Evolutionary conservation across 2,113 vertebrate genomes (phyloP).

Genomic region (Apaloderma vittatum): DNA sequence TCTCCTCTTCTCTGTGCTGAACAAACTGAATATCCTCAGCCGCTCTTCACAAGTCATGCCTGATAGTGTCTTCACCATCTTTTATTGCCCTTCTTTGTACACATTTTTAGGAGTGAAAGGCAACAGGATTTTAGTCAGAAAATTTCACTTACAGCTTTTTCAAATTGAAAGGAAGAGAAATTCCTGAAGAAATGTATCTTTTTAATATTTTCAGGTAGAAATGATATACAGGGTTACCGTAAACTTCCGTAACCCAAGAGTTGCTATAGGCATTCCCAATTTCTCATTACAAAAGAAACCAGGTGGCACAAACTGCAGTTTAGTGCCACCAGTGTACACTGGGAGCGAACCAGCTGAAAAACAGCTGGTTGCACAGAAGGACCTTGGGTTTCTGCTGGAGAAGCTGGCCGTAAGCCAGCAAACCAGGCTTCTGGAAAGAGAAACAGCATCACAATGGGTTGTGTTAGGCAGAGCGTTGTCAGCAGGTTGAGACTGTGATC

Average conservation of each 20-base stretch:
- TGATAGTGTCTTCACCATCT: neutral
- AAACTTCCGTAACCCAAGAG: neutral
- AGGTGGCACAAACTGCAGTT: neutral
- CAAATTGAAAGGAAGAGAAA: neutral
- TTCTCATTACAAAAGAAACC: neutral
- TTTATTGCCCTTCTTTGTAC: neutral
- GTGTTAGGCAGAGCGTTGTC: neutral
- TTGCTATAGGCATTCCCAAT: neutral
- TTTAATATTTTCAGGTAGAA: neutral
- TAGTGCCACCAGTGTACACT: neutral
- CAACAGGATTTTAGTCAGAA: neutral
- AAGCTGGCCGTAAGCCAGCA: neutral
- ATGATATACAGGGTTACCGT: neutral
- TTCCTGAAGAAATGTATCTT: neutral
- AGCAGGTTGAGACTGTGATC: too few species aligned
- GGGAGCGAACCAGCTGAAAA: neutral
- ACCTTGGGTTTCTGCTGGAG: neutral
- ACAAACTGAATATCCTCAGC: neutral
- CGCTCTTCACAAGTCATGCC: rapidly evolving
- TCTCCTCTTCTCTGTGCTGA: neutral
- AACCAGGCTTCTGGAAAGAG: neutral
- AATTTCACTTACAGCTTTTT: neutral
- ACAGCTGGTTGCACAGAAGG: neutral
- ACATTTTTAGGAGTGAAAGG: neutral
- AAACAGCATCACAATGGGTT: neutral